Percentiles rank a stretch among this genome's conserved stretches.
Conservation (phyloP, 1,140 invertebrate species). For the Stegodyphus dumicola region DNA sequence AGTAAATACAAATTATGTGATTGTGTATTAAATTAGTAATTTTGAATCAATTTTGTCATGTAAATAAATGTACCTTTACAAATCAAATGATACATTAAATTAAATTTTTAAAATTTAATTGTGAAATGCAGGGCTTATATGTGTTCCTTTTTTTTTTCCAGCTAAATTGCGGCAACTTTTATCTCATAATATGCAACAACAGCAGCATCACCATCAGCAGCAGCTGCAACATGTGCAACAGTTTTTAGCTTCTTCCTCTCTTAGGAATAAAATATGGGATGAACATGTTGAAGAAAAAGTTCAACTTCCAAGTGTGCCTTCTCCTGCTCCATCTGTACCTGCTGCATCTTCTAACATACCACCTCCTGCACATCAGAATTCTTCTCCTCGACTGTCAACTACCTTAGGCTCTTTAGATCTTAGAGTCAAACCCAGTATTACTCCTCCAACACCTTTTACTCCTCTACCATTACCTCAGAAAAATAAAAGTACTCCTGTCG, state of each 20-base stretch:
- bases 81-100: too few species aligned
- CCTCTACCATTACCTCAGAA: slow-evolving; percentile 50
- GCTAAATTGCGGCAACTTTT: slow-evolving; percentile 58
- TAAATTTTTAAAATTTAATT: too few species aligned
- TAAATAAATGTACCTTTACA: too few species aligned
- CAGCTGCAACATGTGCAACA: slow-evolving; percentile 61
- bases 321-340: slow-evolving; percentile 27
- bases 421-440: slow-evolving; percentile 59
- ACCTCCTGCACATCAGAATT: slow-evolving; percentile 64
- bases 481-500: slow-evolving; percentile 14
- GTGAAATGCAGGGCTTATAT: not conserved
- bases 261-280: slow-evolving; percentile 57
- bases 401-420: slow-evolving; percentile 62
- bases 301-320: slow-evolving; percentile 17
- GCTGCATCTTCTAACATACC: slow-evolving; percentile 52
- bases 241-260: slow-evolving; percentile 42
- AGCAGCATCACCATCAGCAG: slow-evolving; percentile 61
- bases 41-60: too few species aligned
- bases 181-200: slow-evolving; percentile 61
- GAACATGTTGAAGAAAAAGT: slow-evolving; percentile 50
- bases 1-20: too few species aligned
- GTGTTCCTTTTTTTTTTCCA: slow-evolving; percentile 30
- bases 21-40: too few species aligned
- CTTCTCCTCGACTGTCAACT: slow-evolving; percentile 49
- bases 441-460: slow-evolving; percentile 42